A percentile compares a stretch with the other conserved stretches of the same genome.
Conservation (phyloP, 2,888 invertebrate genomes). For the Stegophylla sp. region DNA sequence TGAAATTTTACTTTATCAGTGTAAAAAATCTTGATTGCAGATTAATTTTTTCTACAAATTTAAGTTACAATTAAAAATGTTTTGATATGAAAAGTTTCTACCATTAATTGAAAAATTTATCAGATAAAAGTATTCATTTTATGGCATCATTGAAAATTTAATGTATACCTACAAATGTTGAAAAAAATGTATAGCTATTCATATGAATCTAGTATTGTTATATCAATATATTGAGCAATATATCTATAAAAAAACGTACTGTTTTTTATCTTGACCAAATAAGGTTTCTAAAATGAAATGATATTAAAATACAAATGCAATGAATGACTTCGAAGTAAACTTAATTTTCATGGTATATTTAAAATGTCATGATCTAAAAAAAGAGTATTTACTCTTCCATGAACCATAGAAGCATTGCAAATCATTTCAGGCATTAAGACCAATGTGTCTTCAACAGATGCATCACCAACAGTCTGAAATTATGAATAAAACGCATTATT, state of each 20-base stretch:
- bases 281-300: not conserved
- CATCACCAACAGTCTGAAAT: conserved; percentile 31
- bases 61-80: too few species aligned
- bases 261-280: not conserved
- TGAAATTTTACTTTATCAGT: too few species aligned
- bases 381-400: conserved; percentile 29
- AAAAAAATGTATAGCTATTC: not conserved
- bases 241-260: not conserved
- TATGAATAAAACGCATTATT: conserved; percentile 3
- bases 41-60: too few species aligned
- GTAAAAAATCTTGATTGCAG: too few species aligned
- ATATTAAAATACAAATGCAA: not conserved
- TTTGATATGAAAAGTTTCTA: too few species aligned
- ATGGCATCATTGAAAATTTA: too few species aligned
- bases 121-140: too few species aligned
- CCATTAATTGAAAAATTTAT: too few species aligned
- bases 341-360: conserved; percentile 9
- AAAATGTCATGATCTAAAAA: conserved; percentile 34
- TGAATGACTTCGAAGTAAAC: not conserved
- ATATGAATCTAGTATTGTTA: not conserved
- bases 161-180: not conserved
- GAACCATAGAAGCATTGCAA: conserved; percentile 31
- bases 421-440: conserved; percentile 48
- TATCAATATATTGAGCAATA: not conserved
- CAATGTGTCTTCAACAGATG: conserved; percentile 18